Evolutionary conservation across 2,797 vertebrate species (phyloP), one percentile per base, ranked within the genome.

Genomic region (Hephaestus fuliginosus): DNA sequence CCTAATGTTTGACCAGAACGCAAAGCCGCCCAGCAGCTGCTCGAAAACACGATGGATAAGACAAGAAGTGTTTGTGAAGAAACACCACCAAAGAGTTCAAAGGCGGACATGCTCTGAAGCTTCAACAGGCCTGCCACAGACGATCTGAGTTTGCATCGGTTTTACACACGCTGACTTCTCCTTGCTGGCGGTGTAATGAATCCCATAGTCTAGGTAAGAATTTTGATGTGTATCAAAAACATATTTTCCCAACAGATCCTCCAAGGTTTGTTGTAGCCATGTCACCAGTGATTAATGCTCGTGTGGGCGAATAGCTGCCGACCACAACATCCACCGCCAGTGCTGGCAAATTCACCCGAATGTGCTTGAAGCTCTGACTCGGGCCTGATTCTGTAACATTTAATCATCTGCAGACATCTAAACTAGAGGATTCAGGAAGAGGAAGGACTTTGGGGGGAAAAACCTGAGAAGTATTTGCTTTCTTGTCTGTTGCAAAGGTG

Each of bases 291-390:
- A 63, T 68, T 58, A 60, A 78, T 55, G 57, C 28, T 17, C 43
- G 65, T 46, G 63, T 55, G 20, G 67, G 64, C 11, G 5, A 60
- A 53, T 1, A 43, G 20, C 64, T 43, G 48, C 80, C 17, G 43
- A 72, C 22, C 22, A 64, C 49, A 49, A 18, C 63, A 51, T 72
- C 52, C 28, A 48, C 15, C 46, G 62, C 65, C 8, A 39, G 13
- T 58, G 43, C 8, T 76, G 28, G 9, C 4, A n/a, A 80, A 80
- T 61, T 53, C 81, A 53, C 60, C 61, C 20, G 61, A 82, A 77
- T 11, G 43, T 63, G 62, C 43, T 33, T 33, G 3, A 58, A 14
- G 22, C 20, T 63, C 81, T 14, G 6, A 0, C 61, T 82, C 10
- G 25, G 13, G 13, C 55, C 57, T 43, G 7, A 60, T 82, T 75